phyloP scores from a whole-genome alignment of 1,140 invertebrate species.

The Leptopilina clavipes region DNA sequence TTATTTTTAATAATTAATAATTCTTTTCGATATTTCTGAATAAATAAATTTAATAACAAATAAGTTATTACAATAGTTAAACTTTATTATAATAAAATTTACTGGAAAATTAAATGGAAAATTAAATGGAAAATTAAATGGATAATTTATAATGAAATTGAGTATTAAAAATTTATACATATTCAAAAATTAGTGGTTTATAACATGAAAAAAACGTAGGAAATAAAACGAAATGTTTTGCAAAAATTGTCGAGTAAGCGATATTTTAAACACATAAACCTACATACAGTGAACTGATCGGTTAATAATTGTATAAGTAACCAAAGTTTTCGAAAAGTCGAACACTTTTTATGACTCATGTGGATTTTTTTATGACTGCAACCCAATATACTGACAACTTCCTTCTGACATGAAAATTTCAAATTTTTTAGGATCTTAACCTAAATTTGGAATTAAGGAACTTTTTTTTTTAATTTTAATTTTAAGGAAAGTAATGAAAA shows the following conservation, averaged over 20 bases:
- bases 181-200: too few species aligned
- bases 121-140: too few species aligned
- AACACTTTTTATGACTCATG: constrained; percentile 17
- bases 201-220: too few species aligned
- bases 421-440: background rate
- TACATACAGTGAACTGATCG: background rate
- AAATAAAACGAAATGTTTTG: background rate
- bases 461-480: too few species aligned
- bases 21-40: too few species aligned
- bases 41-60: too few species aligned
- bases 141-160: too few species aligned
- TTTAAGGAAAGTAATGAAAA: background rate
- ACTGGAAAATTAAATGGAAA: too few species aligned
- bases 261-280: constrained; percentile 20
- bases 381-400: constrained; percentile 18
- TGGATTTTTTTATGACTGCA: constrained; percentile 25
- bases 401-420: constrained; percentile 18
- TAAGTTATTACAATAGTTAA: too few species aligned
- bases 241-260: background rate
- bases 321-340: constrained; percentile 16
- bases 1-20: too few species aligned
- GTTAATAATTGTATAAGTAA: constrained; percentile 18
- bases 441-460: background rate
- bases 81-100: too few species aligned
- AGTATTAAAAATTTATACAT: too few species aligned